Base-by-base conservation (phyloP, 2,888 invertebrate genomes). In the Tetrapedia diversipes region DNA sequence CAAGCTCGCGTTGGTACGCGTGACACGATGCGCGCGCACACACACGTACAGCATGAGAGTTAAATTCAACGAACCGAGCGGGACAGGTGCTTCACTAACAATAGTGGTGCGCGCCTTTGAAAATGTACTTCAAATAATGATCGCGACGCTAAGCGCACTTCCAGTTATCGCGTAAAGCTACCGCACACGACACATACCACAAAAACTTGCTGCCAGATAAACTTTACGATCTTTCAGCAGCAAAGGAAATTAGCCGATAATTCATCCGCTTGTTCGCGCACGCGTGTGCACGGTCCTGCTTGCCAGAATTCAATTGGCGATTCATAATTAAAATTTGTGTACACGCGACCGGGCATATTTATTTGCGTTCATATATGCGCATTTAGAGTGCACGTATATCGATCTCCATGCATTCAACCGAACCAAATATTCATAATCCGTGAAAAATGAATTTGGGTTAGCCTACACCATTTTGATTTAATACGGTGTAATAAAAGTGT, bases 11-110 rank as follows among this genome's bases (percentile, higher is more conserved):
- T 68, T 47, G 27, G 51, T 27, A 43, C 59, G 53, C 39, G 72
- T n/a, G 56, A 61, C 63, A 60, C 41, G 49, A 45, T 45, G 75
- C 69, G 71, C 51, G 49, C 54, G 71, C 71, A 61, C 51, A 65
- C 32, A 70, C 68, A 27, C 32, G 51, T 81, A 79, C 34, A 74
- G 76, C 49, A 51, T 47, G 78, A 66, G 78, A 66, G 67, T 80
- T 77, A 82, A 83, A 84, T 80, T 82, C 76, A 76, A 78, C 74
- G 70, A 78, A 72, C 67, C 63, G 73, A 63, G 70, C 67, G 69
- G 77, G 77, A 77, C 77, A 78, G 78, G 69, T 81, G 67, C 77
- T 76, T 76, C 54, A 49, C 59, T 67, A 69, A 79, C 82, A 82
- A 82, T 81, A 64, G 57, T 43, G 63, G 63, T 49, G 49, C 65